Conservation (phyloP, 2,113 vertebrate genomes). For the Pelvicachromis taeniatus region DNA sequence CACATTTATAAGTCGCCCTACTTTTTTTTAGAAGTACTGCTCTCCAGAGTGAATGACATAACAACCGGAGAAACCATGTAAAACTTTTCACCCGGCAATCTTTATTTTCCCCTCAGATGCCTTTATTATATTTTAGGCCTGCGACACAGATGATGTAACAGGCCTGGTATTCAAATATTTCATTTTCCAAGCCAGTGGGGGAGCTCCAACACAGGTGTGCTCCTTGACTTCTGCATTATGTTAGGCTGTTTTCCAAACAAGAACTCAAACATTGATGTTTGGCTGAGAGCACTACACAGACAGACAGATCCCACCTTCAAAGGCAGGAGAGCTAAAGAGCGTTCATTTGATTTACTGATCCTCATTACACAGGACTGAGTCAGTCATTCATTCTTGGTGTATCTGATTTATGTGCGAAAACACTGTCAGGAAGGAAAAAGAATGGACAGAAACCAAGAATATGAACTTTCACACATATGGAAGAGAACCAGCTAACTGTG, state of each 20-base stretch:
- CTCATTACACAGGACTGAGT: background rate
- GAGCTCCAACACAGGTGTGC: constrained; percentile 38
- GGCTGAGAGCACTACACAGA: background rate
- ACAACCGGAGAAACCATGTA: background rate
- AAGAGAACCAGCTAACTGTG: background rate
- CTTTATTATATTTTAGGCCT: background rate
- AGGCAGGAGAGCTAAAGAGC: background rate
- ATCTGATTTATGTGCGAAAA: background rate
- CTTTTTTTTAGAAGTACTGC: background rate
- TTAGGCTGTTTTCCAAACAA: constrained; percentile 54
- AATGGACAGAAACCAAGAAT: background rate
- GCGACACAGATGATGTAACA: constrained; percentile 42
- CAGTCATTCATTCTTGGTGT: background rate
- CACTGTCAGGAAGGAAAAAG: background rate
- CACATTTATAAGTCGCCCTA: constrained; percentile 14
- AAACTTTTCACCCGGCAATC: constrained; percentile 8
- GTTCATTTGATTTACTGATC: background rate
- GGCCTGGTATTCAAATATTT: background rate
- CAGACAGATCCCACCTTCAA: background rate
- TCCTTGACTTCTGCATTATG: constrained; percentile 24
- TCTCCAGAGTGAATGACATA: constrained; percentile 7
- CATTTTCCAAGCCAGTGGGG: background rate
- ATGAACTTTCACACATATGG: background rate
- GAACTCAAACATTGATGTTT: constrained; percentile 52
- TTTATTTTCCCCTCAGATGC: background rate